Conservation (phyloP, 2,888 invertebrate species). For the Leptinotarsa tumamoca region DNA sequence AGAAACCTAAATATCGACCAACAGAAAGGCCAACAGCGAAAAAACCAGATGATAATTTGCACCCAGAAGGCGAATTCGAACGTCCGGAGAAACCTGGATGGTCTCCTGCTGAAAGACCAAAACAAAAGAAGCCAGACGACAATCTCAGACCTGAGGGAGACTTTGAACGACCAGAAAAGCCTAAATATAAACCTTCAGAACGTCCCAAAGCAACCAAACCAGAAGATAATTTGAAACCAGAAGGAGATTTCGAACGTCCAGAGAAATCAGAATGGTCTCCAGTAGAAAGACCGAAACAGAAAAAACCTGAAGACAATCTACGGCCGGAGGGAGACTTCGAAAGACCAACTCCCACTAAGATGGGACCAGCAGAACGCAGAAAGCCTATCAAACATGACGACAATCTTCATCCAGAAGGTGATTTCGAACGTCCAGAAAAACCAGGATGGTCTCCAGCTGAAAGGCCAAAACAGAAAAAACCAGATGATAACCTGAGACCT, state of each 20-base stretch:
- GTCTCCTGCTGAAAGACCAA: conserved; percentile 63
- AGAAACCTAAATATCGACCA: conserved; percentile 52
- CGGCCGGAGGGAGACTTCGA: conserved; percentile 69
- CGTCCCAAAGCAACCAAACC: conserved; percentile 65
- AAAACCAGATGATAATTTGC: conserved; percentile 61
- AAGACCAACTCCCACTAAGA: conserved; percentile 66
- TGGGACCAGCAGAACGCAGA: conserved; percentile 64
- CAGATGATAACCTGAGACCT: conserved; percentile 68
- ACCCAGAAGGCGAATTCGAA: conserved; percentile 68
- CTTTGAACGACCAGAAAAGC: conserved; percentile 64
- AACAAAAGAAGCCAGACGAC: conserved; percentile 66
- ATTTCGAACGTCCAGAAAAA: conserved; percentile 67
- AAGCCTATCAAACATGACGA: conserved; percentile 68
- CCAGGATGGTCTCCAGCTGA: conserved; percentile 66
- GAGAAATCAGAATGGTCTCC: conserved; percentile 61
- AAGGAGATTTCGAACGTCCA: conserved; percentile 66
- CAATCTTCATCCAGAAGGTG: conserved; percentile 66
- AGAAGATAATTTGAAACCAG: conserved; percentile 67
- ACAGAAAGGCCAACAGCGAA: conserved; percentile 60
- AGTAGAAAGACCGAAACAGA: conserved; percentile 59
- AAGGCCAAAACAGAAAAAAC: conserved; percentile 58
- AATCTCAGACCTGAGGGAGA: conserved; percentile 70
- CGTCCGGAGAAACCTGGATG: conserved; percentile 58
- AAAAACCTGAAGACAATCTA: conserved; percentile 60
- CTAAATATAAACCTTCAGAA: conserved; percentile 63